phyloP scores from a whole-genome alignment of 1,140 invertebrate genomes.

The Vanessa tameamea region DNA sequence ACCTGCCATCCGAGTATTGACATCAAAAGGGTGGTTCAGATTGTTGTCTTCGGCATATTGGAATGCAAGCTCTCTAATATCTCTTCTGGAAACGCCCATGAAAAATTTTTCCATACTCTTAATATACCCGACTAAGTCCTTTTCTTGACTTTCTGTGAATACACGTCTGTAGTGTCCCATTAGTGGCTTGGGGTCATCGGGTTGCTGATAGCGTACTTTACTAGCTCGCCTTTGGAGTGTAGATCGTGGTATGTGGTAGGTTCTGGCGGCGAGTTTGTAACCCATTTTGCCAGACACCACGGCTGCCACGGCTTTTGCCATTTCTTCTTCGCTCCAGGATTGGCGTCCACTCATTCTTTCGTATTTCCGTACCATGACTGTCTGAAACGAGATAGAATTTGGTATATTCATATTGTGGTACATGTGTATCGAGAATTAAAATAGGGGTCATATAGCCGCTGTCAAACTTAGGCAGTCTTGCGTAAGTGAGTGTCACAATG shows the following conservation, averaged over 20 bases:
- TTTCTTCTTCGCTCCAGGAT: slow-evolving; percentile 77
- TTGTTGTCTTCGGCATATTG: slow-evolving; percentile 75
- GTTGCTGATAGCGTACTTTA: slow-evolving; percentile 71
- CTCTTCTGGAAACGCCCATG: slow-evolving; percentile 71
- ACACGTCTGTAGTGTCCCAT: slow-evolving; percentile 74
- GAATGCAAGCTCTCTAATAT: slow-evolving; percentile 74
- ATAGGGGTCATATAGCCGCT: slow-evolving; percentile 1
- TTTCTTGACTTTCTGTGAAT: slow-evolving; percentile 74
- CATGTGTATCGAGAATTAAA: neutral
- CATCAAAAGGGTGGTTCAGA: slow-evolving; percentile 72
- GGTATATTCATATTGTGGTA: slow-evolving; percentile 7
- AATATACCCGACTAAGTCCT: slow-evolving; percentile 73
- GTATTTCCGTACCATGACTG: slow-evolving; percentile 76
- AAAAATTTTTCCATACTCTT: slow-evolving; percentile 77
- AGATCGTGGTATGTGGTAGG: slow-evolving; percentile 73
- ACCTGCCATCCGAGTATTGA: slow-evolving; percentile 72
- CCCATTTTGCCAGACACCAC: slow-evolving; percentile 79
- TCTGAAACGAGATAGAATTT: slow-evolving; percentile 54
- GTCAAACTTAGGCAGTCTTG: slow-evolving; percentile 27
- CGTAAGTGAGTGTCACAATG: slow-evolving; percentile 30
- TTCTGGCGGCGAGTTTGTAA: slow-evolving; percentile 74
- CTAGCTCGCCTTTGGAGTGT: slow-evolving; percentile 73
- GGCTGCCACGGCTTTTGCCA: slow-evolving; percentile 75
- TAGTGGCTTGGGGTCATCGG: slow-evolving; percentile 68
- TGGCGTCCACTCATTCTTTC: slow-evolving; percentile 79